Conservation (phyloP, 2,888 invertebrate genomes). For the Sycophila texana region DNA sequence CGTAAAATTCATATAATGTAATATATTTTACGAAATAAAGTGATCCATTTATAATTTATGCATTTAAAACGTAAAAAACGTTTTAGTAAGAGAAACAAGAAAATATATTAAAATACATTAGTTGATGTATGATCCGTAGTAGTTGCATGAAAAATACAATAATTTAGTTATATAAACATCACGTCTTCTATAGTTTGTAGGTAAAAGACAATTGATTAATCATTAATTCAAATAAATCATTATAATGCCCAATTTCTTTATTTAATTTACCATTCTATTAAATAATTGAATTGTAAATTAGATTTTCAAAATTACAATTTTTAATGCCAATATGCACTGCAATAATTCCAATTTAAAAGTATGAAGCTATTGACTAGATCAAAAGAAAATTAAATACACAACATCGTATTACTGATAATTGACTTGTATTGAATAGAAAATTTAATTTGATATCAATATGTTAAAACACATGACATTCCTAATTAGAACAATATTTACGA, state of each 20-base stretch:
- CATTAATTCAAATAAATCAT: no score
- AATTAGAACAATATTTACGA: conserved; percentile 41
- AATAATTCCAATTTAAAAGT: conserved; percentile 16
- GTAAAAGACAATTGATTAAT: conserved; percentile 10
- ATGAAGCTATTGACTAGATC: conserved; percentile 37
- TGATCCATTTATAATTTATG: conserved; percentile 40
- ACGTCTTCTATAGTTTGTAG: conserved; percentile 34
- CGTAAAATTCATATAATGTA: conserved; percentile 13
- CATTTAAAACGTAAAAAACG: conserved; percentile 33
- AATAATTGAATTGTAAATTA: conserved; percentile 26
- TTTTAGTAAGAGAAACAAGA: conserved; percentile 1
- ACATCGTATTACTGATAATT: conserved; percentile 23
- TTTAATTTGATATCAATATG: conserved; percentile 10
- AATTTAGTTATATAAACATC: conserved; percentile 20
- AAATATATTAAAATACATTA: background rate
- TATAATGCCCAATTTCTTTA: no score
- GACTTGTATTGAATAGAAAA: conserved; percentile 5
- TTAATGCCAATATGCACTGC: conserved; percentile 35
- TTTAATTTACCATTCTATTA: background rate
- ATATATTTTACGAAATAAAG: conserved; percentile 12
- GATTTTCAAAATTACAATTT: conserved; percentile 21
- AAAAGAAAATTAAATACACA: conserved; percentile 33
- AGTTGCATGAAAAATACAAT: conserved; percentile 15
- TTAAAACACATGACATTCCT: conserved; percentile 45
- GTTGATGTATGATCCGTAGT: no score